Base-by-base conservation (phyloP, 2,888 invertebrate genomes). In the Metopia argyrocephala region DNA sequence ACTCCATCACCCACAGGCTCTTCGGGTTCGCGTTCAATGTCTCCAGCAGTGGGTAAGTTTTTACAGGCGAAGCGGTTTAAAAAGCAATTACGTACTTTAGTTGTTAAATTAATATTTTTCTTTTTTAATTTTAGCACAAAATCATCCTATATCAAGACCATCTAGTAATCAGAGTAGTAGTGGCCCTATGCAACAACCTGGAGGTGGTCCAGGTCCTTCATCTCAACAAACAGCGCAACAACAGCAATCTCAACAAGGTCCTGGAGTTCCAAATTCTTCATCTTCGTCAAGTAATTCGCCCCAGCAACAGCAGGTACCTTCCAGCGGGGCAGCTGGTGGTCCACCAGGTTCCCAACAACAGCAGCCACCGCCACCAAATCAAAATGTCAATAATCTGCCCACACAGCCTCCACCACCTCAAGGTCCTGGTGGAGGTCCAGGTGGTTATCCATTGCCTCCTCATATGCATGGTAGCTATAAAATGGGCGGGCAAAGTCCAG, bases 91-190 rank as follows among this genome's bases (percentile, higher is more conserved):
- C n/a, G n/a, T n/a, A 50, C 1, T 54, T 5, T 2, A 38, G 12
- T 52, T n/a, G 15, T 46, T 50, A 12, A 9, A 4, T 25, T 25
- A 1, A 56, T 1, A 12, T 28, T 45, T 57, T 15, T 20, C n/a
- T 48, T 50, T 20, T 21, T 21, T 59, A 68, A 31, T 25, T 68
- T 65, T 73, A 89, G 89, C 89, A 91, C 96, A 96, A 94, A 97
- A 95, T 94, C 95, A 96, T 94, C 95, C 96, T 92, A 97, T 97
- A 95, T 97, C 97, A 90, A 94, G 97, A 90, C 97, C 97, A 91
- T 96, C 97, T 88, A 97, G 97, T 91, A 93, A 94, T 89, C 94
- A 93, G 85, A 92, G 94, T 92, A 93, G 92, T 91, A 89, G 89
- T 75, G 89, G 88, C 79, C 87, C 87, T 76, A 89, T 89, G 87